phyloP scores from a whole-genome alignment of 2,888 invertebrate genomes.

The Conus canariensis region DNA sequence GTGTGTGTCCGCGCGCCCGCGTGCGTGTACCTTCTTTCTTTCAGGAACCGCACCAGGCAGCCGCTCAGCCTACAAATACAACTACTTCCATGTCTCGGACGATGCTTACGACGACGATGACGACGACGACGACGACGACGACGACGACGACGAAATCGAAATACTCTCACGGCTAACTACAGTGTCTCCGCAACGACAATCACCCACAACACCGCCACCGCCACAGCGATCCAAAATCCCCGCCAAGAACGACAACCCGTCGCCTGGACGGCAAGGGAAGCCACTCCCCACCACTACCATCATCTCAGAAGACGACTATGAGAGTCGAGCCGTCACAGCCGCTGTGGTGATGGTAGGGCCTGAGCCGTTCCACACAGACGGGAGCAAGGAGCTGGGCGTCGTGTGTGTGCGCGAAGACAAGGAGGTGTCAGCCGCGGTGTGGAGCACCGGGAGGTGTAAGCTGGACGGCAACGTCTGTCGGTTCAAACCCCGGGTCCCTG shows the following conservation, averaged over 20 bases:
- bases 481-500: not conserved
- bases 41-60: no score
- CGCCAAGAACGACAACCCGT: not conserved
- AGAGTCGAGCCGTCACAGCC: not conserved
- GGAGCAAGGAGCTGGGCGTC: not conserved
- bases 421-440: not conserved
- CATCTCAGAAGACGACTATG: not conserved
- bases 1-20: no score
- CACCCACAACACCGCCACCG: not conserved
- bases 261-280: no score
- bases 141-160: not conserved
- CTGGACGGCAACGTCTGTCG: no score
- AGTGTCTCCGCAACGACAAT: not conserved
- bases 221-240: not conserved
- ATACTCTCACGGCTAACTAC: not conserved
- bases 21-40: no score
- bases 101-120: not conserved
- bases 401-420: not conserved
- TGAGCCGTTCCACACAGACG: not conserved
- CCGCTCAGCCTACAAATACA: no score
- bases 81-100: no score
- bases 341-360: not conserved
- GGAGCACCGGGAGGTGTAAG: not conserved
- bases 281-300: not conserved
- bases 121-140: not conserved